These are phyloP conservation scores for Uropetala carovei DNA, from an alignment of 2,888 invertebrate species.

Conservation along the genomic window DNA sequence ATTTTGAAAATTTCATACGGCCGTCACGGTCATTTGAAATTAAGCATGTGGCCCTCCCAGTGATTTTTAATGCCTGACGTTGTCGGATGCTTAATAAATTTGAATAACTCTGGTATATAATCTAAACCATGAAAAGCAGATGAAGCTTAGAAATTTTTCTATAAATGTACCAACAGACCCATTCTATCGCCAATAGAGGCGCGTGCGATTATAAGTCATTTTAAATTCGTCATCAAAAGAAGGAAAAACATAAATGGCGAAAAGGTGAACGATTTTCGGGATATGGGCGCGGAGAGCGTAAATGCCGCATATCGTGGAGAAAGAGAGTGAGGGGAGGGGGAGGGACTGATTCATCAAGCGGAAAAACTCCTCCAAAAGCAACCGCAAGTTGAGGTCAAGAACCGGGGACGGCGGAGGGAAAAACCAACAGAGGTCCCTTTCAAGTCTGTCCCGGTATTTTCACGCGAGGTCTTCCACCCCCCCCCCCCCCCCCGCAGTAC, in stretches of 20 bases:
- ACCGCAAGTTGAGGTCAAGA: constrained; percentile 49
- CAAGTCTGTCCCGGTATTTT: constrained; percentile 34
- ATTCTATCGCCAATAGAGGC: no score
- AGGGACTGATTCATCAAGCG: constrained; percentile 22
- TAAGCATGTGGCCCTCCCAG: no score
- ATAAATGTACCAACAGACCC: no score
- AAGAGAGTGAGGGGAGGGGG: background rate
- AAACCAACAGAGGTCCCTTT: constrained; percentile 38
- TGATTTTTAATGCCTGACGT: no score
- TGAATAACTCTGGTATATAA: no score
- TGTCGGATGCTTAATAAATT: no score
- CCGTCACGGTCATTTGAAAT: no score
- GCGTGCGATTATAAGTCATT: no score
- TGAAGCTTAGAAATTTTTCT: no score
- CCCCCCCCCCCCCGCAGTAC: background rate
- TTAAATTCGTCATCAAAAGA: background rate
- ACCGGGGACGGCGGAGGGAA: background rate
- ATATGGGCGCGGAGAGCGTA: background rate
- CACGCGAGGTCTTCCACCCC: constrained; percentile 41
- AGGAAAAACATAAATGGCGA: background rate
- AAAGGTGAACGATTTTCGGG: background rate
- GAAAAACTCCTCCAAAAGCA: constrained; percentile 10
- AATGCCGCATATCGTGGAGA: background rate
- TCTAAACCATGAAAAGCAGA: no score
- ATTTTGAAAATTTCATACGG: no score